Base-by-base conservation (phyloP, 1,140 invertebrate species). In the Dreissena rostriformis region DNA sequence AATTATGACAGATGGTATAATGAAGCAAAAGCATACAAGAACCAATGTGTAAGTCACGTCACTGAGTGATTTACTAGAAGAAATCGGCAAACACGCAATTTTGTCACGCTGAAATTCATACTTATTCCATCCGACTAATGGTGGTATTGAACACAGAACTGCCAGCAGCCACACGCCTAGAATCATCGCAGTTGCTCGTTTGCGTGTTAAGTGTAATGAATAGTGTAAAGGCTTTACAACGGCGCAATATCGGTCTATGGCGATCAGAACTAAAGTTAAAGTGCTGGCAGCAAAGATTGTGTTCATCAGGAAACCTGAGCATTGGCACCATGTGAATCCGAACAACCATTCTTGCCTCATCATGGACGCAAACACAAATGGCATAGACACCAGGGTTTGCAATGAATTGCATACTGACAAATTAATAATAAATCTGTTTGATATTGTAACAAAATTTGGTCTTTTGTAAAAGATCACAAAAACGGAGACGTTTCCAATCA, bases 221-320 rank as follows among this genome's bases (percentile, higher is more conserved):
- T 90, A 93, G 92, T 91, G 91, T 86, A 87, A 87, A 82, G 88
- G 90, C 61, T 92, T 89, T 70, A 88, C 90, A 77, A 97, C 97
- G 96, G 87, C 96, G 96, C 88, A 97, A 95, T 80, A 98, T 95
- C 97, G 96, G 90, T 98, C 97, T 2, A 97, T 93, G 0, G 96
- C 96, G 55, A 98, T 97, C 14, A 98, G 94, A 12, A 97, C 94
- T 10, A 97, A 95, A 0, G 96, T 96, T 26, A 97, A 94, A 2
- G 96, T 95, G 19, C 95, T 95, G 22, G 95, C 95, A 0, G 94
- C 94, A 17, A 95, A 94, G 65, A 95, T 94, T 0, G 95, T 88
- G 53, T 94, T 95, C 70, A 94, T 94, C 7, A 94, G 88, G 71
- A 95, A 94, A 65, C 95, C 95, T 5, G 94, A 94, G 14, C 93